A percentile compares a stretch with the other conserved stretches of the same genome.
phyloP scores from a whole-genome alignment of 2,797 vertebrate species.

The Remorina albescens region DNA sequence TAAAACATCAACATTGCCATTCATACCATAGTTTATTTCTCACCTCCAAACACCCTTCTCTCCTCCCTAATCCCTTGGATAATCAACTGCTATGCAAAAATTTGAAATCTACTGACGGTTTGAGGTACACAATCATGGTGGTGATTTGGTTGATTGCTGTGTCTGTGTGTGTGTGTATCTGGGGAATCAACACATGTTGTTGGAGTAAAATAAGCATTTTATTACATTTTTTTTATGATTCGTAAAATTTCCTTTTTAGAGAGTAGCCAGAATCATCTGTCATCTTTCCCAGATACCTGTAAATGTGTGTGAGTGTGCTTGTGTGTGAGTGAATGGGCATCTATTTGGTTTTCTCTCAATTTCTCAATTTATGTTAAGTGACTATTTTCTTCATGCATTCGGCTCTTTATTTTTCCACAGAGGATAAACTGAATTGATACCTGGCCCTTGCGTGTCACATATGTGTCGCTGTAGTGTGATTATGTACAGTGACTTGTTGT shows the following conservation, averaged over 20 bases:
- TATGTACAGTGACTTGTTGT: conserved; percentile 61
- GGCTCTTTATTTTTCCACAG: background rate
- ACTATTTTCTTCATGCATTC: conserved; percentile 1
- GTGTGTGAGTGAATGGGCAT: conserved; percentile 22
- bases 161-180: conserved; percentile 2
- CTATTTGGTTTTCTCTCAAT: conserved; percentile 45
- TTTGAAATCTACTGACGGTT: conserved; percentile 68
- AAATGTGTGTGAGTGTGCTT: background rate
- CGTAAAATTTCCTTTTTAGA: background rate
- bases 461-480: conserved; percentile 26
- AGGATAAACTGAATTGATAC: conserved; percentile 55
- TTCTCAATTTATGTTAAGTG: background rate
- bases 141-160: conserved; percentile 41
- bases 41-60: conserved; percentile 40
- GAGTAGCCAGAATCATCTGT: conserved; percentile 50
- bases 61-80: conserved; percentile 54
- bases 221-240: background rate
- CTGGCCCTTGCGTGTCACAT: conserved; percentile 25
- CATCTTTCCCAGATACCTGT: conserved; percentile 24
- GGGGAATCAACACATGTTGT: conserved; percentile 53
- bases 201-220: conserved; percentile 12
- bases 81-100: conserved; percentile 62
- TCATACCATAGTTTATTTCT: conserved; percentile 55
- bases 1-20: conserved; percentile 66
- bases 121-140: conserved; percentile 46